phyloP scores from a whole-genome alignment of 2,888 invertebrate genomes.

The Gasteruption jaculator region DNA sequence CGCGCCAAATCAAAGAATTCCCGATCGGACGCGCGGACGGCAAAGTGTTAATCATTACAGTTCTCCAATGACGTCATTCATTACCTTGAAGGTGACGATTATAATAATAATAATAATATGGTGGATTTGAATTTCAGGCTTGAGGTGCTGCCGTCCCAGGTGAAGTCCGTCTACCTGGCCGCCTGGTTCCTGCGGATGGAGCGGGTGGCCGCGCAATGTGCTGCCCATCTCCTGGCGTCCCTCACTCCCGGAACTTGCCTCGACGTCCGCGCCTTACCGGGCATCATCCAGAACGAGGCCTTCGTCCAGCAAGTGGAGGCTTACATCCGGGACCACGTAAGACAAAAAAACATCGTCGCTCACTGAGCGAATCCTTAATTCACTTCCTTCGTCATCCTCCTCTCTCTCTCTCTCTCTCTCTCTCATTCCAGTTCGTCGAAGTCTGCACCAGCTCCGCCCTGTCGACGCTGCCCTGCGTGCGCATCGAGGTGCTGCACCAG shows the following conservation, averaged over 20 bases:
- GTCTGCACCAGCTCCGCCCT: constrained; percentile 63
- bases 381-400: constrained; percentile 8
- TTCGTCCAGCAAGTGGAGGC: constrained; percentile 65
- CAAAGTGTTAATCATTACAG: no score
- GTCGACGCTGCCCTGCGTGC: constrained; percentile 63
- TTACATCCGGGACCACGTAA: constrained; percentile 67
- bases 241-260: constrained; percentile 59
- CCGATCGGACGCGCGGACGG: no score
- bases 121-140: constrained; percentile 27
- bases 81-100: no score
- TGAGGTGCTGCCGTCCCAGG: constrained; percentile 50
- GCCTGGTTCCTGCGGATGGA: constrained; percentile 75
- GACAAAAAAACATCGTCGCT: no score
- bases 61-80: no score
- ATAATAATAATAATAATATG: no score
- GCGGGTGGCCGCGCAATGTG: constrained; percentile 68
- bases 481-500: constrained; percentile 72
- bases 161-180: constrained; percentile 76
- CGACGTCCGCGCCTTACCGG: constrained; percentile 56
- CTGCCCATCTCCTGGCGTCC: constrained; percentile 55
- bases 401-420: constrained; percentile 8
- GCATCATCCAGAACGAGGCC: constrained; percentile 52
- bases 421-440: constrained; percentile 58
- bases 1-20: no score
- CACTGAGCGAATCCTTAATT: no score